Conservation (phyloP, 1,140 invertebrate genomes). For the Zaprionus taronus region DNA sequence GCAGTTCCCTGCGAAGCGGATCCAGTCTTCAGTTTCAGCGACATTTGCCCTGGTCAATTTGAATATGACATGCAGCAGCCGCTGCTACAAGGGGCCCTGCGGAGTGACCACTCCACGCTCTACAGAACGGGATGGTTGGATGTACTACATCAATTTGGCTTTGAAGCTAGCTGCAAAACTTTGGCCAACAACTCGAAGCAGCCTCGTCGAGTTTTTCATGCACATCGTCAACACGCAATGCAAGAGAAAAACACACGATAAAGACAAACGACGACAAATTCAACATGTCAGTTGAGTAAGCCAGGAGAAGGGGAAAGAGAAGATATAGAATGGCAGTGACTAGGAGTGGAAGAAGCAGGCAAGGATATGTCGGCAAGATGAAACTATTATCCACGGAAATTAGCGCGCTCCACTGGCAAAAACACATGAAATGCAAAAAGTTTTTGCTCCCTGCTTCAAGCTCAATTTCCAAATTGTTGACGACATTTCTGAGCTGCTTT, state of each 20-base stretch:
- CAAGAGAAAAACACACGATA: conserved; percentile 57
- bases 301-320: conserved; percentile 20
- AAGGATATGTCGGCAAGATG: conserved; percentile 51
- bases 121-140: conserved; percentile 33
- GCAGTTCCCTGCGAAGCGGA: background rate
- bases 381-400: conserved; percentile 81
- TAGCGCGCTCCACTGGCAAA: conserved; percentile 71
- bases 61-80: conserved; percentile 57
- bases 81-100: background rate
- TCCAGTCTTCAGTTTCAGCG: background rate
- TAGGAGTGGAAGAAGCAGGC: background rate
- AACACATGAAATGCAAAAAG: conserved; percentile 76
- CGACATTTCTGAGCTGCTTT: conserved; percentile 55
- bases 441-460: conserved; percentile 62
- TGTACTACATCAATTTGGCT: conserved; percentile 62
- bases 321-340: background rate
- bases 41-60: conserved; percentile 74
- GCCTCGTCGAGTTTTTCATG: conserved; percentile 41
- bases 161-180: conserved; percentile 53
- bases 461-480: conserved; percentile 75
- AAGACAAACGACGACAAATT: conserved; percentile 70
- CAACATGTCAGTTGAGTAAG: conserved; percentile 61
- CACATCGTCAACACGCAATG: conserved; percentile 69
- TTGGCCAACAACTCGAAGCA: conserved; percentile 66
- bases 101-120: conserved; percentile 61